phyloP scores from a whole-genome alignment of 2,797 vertebrate genomes.

The Rhynchotus rufescens region DNA sequence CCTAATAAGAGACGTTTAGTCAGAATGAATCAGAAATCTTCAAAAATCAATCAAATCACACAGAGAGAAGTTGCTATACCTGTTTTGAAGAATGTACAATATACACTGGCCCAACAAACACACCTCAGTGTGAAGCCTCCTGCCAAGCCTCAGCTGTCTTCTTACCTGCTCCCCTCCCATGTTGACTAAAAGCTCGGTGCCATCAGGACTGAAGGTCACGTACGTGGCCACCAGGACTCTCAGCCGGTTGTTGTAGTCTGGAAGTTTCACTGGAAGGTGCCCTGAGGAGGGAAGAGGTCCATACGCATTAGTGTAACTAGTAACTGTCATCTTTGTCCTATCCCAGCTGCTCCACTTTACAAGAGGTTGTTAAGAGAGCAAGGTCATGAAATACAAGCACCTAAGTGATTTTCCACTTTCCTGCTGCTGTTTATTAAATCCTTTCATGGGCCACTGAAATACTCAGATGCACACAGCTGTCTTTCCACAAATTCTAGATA shows the following conservation, averaged over 20 bases:
- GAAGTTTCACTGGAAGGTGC: conserved; percentile 94
- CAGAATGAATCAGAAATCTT: neutral
- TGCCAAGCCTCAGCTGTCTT: neutral
- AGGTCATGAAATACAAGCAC: fast-evolving
- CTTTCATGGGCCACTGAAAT: neutral
- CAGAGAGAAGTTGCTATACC: neutral
- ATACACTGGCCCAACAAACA: neutral
- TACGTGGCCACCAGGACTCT: conserved; percentile 96
- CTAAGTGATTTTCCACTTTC: neutral
- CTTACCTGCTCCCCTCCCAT: conserved; percentile 99
- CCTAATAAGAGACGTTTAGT: neutral
- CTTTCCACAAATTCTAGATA: neutral
- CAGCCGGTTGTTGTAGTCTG: conserved; percentile 95
- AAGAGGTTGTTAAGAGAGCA: neutral
- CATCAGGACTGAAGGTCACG: conserved; percentile 97
- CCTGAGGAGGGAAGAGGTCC: conserved; percentile 77
- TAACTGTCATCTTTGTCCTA: neutral
- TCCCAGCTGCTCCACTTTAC: neutral
- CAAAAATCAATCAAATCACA: neutral
- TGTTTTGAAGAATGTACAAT: fast-evolving
- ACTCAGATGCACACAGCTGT: fast-evolving
- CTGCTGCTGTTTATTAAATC: neutral
- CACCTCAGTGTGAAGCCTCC: fast-evolving
- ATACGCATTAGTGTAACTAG: fast-evolving
- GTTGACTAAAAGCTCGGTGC: conserved; percentile 96